phyloP scores from a whole-genome alignment of 2,888 invertebrate species.

The Drosophila formosana region DNA sequence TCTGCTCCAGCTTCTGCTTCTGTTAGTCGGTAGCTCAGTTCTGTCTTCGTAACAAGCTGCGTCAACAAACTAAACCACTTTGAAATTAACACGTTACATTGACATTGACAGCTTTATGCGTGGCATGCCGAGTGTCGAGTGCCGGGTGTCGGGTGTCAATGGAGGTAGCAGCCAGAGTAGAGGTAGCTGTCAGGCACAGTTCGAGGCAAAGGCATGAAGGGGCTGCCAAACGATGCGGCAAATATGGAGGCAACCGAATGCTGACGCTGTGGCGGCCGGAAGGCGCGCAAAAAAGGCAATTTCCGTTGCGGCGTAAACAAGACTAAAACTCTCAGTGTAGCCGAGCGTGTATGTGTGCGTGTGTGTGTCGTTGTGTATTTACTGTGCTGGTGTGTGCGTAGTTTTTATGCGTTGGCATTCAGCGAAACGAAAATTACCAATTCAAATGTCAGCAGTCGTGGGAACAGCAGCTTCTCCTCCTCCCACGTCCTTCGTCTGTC shows the following conservation, averaged over 20 bases:
- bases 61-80: constrained; percentile 81
- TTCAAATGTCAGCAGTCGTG: constrained; percentile 74
- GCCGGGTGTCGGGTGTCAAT: constrained; percentile 24
- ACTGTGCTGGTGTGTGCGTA: constrained; percentile 40
- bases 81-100: constrained; percentile 81
- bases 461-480: constrained; percentile 32
- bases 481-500: neutral
- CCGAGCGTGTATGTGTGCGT: neutral
- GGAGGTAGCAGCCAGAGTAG: constrained; percentile 15
- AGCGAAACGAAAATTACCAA: constrained; percentile 75
- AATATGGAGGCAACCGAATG: constrained; percentile 53
- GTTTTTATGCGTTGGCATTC: constrained; percentile 64
- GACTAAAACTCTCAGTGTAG: constrained; percentile 44
- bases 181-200: constrained; percentile 70
- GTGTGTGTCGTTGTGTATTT: constrained; percentile 3
- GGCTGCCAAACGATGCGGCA: constrained; percentile 65
- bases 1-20: neutral
- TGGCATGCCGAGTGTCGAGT: constrained; percentile 77
- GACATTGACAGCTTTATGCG: constrained; percentile 82
- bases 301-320: constrained; percentile 69
- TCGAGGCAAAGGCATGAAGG: constrained; percentile 41
- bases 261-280: constrained; percentile 55
- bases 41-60: constrained; percentile 70
- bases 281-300: constrained; percentile 77
- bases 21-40: constrained; percentile 16